Evolutionary conservation across 2,797 vertebrate genomes (phyloP).

Genomic region (Ficedula albicollis): DNA sequence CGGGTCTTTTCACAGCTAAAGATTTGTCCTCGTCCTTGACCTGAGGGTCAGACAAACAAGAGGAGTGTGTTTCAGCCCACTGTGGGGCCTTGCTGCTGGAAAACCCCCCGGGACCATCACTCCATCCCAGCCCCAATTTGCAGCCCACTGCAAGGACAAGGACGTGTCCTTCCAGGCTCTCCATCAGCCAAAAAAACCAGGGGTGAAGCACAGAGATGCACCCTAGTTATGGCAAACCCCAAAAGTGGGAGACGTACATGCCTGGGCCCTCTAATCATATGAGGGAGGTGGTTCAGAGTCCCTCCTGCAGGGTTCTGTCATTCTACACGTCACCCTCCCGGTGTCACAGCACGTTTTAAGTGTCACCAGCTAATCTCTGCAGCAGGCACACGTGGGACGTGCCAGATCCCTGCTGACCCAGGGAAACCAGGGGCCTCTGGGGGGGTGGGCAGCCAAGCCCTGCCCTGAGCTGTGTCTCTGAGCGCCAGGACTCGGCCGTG

Average conservation of each 20-base stretch:
- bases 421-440: not conserved
- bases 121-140: not conserved
- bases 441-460: not conserved
- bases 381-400: not conserved
- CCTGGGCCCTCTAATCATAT: rapidly evolving
- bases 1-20: constrained; percentile 76
- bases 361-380: constrained; percentile 22
- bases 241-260: not conserved
- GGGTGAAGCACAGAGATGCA: rapidly evolving
- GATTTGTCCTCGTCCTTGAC: constrained; percentile 94
- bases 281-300: not conserved
- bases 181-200: rapidly evolving
- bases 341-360: constrained; percentile 28
- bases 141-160: not conserved
- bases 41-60: constrained; percentile 80
- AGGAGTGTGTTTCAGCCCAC: not conserved
- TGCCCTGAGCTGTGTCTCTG: not conserved
- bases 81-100: rapidly evolving
- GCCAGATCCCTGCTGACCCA: not conserved
- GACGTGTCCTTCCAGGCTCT: not conserved
- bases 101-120: not conserved
- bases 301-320: not conserved
- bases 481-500: not conserved
- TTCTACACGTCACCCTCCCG: not conserved
- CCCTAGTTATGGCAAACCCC: not conserved